Evolutionary conservation across 92 coral and sea anemone species (phyloP).

Genomic region (Zoanthus solanderi): DNA sequence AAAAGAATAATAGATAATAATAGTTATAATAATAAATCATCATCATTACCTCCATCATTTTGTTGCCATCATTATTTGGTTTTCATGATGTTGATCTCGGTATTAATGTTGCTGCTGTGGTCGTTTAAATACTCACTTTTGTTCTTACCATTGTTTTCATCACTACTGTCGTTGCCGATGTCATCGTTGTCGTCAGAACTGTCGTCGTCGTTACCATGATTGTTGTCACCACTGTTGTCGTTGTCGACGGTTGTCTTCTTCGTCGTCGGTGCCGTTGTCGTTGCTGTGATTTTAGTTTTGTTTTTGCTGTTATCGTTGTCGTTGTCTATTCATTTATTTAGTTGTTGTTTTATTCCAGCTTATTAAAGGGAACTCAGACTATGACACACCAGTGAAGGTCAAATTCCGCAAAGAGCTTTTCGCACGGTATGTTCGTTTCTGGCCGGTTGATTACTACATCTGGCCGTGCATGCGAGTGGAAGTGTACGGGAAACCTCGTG

Average conservation of each 20-base stretch:
- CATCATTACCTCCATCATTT: not conserved
- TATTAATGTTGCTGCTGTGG: not conserved
- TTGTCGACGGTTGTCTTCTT: not conserved
- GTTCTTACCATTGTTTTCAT: not conserved
- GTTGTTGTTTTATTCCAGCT: conserved; percentile 34
- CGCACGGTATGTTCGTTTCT: conserved; percentile 70
- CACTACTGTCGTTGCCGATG: not conserved
- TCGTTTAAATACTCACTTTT: not conserved
- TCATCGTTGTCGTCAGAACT: not conserved
- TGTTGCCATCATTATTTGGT: not conserved
- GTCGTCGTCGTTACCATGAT: not conserved
- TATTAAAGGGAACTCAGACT: conserved; percentile 64
- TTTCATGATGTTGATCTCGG: not conserved
- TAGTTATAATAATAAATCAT: too few relatives aligned
- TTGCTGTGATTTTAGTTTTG: not conserved
- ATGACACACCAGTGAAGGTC: conserved; percentile 32
- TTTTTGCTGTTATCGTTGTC: not conserved
- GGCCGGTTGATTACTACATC: conserved; percentile 73
- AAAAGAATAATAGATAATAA: too few relatives aligned
- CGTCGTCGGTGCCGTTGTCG: not conserved
- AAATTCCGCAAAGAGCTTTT: conserved; percentile 48
- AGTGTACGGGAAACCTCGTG: conserved; percentile 60
- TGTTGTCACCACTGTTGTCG: not conserved
- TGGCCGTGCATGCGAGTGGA: conserved; percentile 76
- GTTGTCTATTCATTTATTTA: not conserved